phyloP scores from a whole-genome alignment of 2,888 invertebrate species.

The Apodemia mormo region DNA sequence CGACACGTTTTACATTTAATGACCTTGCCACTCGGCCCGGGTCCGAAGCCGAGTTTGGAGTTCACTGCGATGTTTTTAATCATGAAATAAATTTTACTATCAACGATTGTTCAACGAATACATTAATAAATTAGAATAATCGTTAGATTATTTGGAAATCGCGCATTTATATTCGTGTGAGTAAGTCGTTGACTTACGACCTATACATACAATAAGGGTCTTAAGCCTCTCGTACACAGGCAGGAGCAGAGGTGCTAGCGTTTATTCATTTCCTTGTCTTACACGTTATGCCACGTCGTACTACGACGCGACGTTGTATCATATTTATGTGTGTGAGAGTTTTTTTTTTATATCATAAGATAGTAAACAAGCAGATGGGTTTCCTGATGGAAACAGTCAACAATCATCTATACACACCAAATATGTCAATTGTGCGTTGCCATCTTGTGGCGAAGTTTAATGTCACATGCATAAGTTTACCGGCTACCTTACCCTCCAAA shows the following conservation, averaged over 20 bases:
- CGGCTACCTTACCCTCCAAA: too few relatives aligned
- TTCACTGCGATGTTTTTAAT: slow-evolving; percentile 1
- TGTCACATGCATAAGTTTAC: too few relatives aligned
- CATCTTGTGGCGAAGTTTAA: too few relatives aligned
- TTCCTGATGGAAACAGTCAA: too few relatives aligned
- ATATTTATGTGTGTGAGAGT: too few relatives aligned
- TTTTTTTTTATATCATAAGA: too few relatives aligned
- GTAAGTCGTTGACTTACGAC: slow-evolving; percentile 11
- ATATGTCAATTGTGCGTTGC: too few relatives aligned
- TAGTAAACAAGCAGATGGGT: too few relatives aligned
- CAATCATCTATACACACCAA: too few relatives aligned
- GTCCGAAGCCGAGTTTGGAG: neutral
- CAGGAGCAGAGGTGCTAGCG: neutral
- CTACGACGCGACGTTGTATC: too few relatives aligned
- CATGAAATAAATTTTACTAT: slow-evolving; percentile 18
- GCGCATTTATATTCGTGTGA: slow-evolving; percentile 10
- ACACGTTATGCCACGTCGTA: too few relatives aligned
- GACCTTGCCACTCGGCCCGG: slow-evolving; percentile 1
- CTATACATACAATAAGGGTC: slow-evolving; percentile 16
- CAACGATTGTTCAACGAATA: slow-evolving; percentile 11
- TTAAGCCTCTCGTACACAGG: neutral
- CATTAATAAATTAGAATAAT: slow-evolving; percentile 18
- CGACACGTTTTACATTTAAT: neutral
- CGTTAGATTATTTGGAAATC: slow-evolving; percentile 18
- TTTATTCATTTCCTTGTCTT: neutral